Evolutionary conservation across 2,797 vertebrate species (phyloP).

Genomic region (Amazona finschi): DNA sequence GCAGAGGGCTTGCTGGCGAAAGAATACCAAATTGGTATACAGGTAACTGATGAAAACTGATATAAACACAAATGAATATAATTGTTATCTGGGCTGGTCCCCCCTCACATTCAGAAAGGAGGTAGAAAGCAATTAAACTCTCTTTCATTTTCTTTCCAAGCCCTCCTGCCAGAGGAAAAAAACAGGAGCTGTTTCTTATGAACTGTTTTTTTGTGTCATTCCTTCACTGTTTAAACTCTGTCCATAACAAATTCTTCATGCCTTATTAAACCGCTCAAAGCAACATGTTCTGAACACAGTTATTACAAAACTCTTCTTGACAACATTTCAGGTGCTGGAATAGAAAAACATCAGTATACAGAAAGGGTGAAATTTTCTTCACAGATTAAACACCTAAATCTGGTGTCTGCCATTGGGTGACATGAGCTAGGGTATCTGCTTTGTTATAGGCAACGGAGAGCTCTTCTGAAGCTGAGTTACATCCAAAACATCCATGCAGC

Average conservation of each 20-base stretch:
- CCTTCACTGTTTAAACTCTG: background rate
- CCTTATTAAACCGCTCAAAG: background rate
- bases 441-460: background rate
- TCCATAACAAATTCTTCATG: background rate
- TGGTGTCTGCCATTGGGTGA: background rate
- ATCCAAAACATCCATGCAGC: background rate
- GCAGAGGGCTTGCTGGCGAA: background rate
- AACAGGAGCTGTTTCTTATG: background rate
- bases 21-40: background rate
- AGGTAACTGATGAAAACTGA: background rate
- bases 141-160: background rate
- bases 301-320: background rate
- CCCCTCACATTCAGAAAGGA: background rate
- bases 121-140: background rate
- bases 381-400: background rate
- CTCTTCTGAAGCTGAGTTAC: background rate
- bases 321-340: background rate
- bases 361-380: background rate
- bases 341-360: background rate
- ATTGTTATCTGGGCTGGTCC: background rate
- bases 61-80: background rate
- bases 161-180: background rate
- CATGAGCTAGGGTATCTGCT: background rate
- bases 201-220: background rate
- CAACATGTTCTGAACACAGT: background rate